phyloP scores from a whole-genome alignment of 2,113 vertebrate genomes.

The Bubo blakistoni region DNA sequence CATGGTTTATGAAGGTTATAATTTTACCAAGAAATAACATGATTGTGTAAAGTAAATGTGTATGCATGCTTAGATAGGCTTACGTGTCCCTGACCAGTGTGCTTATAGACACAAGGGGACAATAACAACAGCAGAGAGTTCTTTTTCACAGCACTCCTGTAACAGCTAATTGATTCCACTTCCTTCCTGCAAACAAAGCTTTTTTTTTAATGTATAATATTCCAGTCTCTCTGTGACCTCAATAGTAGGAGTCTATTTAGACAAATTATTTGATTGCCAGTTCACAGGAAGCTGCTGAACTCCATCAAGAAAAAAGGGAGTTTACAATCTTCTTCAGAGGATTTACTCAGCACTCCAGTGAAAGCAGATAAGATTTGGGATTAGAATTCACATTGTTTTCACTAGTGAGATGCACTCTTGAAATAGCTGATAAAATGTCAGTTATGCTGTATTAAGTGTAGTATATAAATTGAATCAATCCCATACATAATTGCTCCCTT shows the following conservation, averaged over 20 bases:
- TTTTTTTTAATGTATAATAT: neutral
- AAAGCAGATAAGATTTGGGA: neutral
- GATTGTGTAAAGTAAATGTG: neutral
- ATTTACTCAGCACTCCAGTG: neutral
- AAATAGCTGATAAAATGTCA: neutral
- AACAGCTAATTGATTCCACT: neutral
- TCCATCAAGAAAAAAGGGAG: neutral
- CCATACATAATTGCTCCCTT: conserved; percentile 40
- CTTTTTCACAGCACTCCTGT: neutral
- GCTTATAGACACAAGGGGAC: neutral
- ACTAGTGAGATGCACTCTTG: neutral
- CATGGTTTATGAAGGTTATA: neutral
- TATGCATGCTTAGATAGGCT: neutral
- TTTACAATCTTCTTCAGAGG: neutral
- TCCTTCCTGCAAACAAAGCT: neutral
- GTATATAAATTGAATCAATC: conserved; percentile 3
- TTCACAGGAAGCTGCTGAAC: neutral
- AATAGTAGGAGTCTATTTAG: neutral
- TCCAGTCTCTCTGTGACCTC: neutral
- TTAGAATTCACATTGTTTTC: neutral
- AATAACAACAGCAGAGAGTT: neutral
- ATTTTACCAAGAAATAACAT: neutral
- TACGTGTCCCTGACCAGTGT: neutral
- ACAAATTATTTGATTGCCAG: neutral
- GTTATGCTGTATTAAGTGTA: neutral